These are phyloP conservation scores for Phalangium opilio DNA, from an alignment of 2,888 invertebrate species.

Conservation along the genomic window DNA sequence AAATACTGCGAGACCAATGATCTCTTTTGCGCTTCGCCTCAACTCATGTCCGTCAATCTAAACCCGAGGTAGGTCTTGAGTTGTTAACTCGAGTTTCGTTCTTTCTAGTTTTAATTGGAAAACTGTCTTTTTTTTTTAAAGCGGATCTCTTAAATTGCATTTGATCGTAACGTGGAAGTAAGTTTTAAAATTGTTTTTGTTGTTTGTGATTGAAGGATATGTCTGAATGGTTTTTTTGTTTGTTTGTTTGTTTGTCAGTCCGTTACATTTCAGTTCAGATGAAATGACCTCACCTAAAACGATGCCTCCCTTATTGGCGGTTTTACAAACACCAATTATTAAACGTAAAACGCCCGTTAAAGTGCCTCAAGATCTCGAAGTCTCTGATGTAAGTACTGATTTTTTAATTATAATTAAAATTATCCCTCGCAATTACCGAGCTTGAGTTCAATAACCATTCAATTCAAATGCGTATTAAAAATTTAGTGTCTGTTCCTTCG, in stretches of 20 bases:
- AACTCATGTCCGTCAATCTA: slow-evolving; percentile 42
- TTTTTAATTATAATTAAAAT: too few relatives aligned
- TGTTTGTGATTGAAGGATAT: background rate
- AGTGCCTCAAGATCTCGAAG: too few relatives aligned
- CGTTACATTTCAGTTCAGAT: background rate
- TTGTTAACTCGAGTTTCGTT: too few relatives aligned
- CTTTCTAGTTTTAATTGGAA: too few relatives aligned
- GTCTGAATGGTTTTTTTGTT: background rate
- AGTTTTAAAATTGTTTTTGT: slow-evolving; percentile 22
- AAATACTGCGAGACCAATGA: slow-evolving; percentile 41
- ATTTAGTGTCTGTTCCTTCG: too few relatives aligned
- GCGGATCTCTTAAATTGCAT: slow-evolving; percentile 41
- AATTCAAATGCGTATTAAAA: too few relatives aligned
- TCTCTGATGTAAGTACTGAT: too few relatives aligned
- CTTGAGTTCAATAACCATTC: too few relatives aligned
- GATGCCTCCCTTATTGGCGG: background rate
- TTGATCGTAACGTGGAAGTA: slow-evolving; percentile 42
- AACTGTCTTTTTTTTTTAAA: slow-evolving; percentile 14
- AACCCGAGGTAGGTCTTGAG: slow-evolving; percentile 31
- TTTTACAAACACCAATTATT: background rate
- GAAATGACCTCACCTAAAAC: background rate
- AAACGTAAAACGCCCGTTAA: too few relatives aligned
- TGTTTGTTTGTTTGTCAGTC: slow-evolving; percentile 3
- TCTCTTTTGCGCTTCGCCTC: slow-evolving; percentile 40
- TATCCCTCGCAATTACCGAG: too few relatives aligned